A percentile compares a stretch with the other conserved stretches of the same genome.
Conservation (phyloP, 2,888 invertebrate genomes). For the Epinotia nisella region DNA sequence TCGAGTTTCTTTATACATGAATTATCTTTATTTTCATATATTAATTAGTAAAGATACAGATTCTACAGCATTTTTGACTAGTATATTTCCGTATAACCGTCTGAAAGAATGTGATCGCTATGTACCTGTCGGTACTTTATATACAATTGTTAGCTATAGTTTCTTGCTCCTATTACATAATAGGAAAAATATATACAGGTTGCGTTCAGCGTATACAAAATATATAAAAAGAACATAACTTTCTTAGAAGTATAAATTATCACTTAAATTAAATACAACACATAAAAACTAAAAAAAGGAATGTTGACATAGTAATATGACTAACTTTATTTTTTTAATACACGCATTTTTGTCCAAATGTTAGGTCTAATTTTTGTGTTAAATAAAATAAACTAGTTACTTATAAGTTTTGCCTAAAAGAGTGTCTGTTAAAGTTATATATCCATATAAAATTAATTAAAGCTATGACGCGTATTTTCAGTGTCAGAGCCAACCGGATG, state of each 20-base stretch:
- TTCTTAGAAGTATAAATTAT: constrained; percentile 1
- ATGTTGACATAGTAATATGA: neutral
- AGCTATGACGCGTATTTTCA: too few relatives aligned
- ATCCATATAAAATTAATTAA: too few relatives aligned
- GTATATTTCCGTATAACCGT: neutral
- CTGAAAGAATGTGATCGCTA: neutral
- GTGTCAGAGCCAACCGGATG: too few relatives aligned
- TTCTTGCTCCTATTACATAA: constrained; percentile 8
- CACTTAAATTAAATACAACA: constrained; percentile 8
- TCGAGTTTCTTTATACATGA: too few relatives aligned
- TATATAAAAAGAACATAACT: neutral
- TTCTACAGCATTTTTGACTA: neutral
- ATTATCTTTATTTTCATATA: too few relatives aligned
- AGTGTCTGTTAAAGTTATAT: too few relatives aligned
- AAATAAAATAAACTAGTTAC: neutral
- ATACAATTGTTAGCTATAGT: constrained; percentile 11
- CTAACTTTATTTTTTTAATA: constrained; percentile 1
- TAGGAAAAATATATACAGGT: neutral
- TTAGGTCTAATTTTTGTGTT: constrained; percentile 9
- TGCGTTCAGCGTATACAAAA: neutral
- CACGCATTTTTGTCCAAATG: constrained; percentile 32
- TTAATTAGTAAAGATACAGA: neutral
- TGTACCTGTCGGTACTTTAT: constrained; percentile 17
- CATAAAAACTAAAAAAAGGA: neutral
- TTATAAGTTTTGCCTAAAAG: neutral